Evolutionary conservation across 2,888 invertebrate genomes (phyloP).

Genomic region (Bhutanitis thaidina): DNA sequence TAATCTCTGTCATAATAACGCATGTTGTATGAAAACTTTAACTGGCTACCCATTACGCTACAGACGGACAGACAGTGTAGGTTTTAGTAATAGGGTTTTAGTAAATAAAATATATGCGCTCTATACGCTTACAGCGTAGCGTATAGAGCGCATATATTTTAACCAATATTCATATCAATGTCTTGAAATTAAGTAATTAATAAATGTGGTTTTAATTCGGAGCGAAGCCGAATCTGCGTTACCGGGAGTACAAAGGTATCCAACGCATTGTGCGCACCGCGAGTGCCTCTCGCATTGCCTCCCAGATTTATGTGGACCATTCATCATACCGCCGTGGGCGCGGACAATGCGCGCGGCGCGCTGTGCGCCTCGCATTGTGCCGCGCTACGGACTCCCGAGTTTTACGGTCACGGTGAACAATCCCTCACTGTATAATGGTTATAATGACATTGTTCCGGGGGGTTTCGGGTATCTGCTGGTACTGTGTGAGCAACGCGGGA

Average conservation of each 20-base stretch:
- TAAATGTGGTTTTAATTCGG: no score
- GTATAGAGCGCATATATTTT: no score
- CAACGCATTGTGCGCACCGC: neutral
- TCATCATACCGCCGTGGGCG: neutral
- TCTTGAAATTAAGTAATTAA: no score
- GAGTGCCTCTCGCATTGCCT: neutral
- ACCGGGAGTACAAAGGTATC: neutral
- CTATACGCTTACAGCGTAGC: no score
- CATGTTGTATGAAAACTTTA: no score
- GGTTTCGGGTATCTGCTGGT: neutral
- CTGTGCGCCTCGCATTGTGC: neutral
- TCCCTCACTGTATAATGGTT: neutral
- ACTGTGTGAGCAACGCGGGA: neutral
- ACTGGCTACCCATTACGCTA: no score
- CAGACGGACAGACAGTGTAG: no score
- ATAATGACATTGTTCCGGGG: neutral
- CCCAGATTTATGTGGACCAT: constrained; percentile 13
- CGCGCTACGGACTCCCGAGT: neutral
- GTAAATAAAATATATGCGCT: no score
- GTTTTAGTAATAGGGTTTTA: no score
- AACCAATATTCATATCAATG: no score
- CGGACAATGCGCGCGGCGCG: neutral
- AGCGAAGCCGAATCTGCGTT: neutral
- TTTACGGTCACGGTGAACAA: constrained; percentile 8
- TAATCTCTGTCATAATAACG: no score